Base-by-base conservation (phyloP, 2,113 vertebrate genomes). In the Circaetus gallicus region DNA sequence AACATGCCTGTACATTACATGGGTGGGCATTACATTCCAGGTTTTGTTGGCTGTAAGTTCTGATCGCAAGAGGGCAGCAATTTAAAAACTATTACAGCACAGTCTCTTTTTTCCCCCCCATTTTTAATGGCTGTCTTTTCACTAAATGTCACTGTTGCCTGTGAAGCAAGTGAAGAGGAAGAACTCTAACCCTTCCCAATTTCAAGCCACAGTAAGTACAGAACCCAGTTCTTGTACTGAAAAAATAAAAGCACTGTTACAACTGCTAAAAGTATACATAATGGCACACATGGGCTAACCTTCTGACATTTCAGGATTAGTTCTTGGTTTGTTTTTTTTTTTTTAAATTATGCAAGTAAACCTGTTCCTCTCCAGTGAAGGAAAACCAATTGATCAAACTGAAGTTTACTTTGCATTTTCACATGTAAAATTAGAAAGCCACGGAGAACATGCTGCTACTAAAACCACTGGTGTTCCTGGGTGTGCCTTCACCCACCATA, bases 51-150 rank as follows among this genome's bases (percentile, higher is more conserved):
- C 40, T 71, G 0, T 29, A 43, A 72, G 21, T 40, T 85, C 89
- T 90, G 66, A 74, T 91, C 62, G 13, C 93, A 96, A 97, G 94
- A 95, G 86, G 95, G 94, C 96, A 96, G 95, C 76, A 95, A 90
- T 69, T 91, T 65, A 77, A 96, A 95, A 93, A 95, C 45, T 38
- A 80, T 34, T 79, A 47, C 13, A 79, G 29, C 43, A 61, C 34
- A 52, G 16, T 13, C 31, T 72, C 59, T 58, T 49, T 3, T 7
- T 38, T 38, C 19, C 26, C 22, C 31, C 40, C 4, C 56, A 65
- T 85, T 94, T 93, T 94, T 79, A 92, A 84, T 77, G 86, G 19
- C 13, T 53, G n/a, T 82, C 52, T 83, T 71, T 94, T 87, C 62
- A 56, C 26, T 67, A 59, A 87, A 89, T 47, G 32, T 32, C 77